Evolutionary conservation across 1,140 invertebrate species (phyloP).

Genomic region (Polypedilum pembai): DNA sequence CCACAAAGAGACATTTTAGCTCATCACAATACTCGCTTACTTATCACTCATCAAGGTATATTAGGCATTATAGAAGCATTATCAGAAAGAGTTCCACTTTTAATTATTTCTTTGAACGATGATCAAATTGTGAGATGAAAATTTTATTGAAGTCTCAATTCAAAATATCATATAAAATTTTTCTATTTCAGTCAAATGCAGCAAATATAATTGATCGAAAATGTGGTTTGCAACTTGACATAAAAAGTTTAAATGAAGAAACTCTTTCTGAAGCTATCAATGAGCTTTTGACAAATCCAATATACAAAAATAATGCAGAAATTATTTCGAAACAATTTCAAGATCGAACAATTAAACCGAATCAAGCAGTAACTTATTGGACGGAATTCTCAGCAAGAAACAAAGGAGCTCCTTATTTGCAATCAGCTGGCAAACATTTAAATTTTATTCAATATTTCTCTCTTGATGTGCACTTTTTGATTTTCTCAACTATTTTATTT

Average conservation of each 20-base stretch:
- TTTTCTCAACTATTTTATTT: slow-evolving; percentile 30
- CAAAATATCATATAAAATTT: slow-evolving; percentile 44
- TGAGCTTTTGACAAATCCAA: slow-evolving; percentile 31
- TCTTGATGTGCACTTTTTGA: slow-evolving; percentile 44
- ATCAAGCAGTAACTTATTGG: slow-evolving; percentile 61
- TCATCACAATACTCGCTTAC: slow-evolving; percentile 57
- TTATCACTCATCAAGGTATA: slow-evolving; percentile 65
- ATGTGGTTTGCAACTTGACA: slow-evolving; percentile 43
- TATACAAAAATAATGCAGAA: slow-evolving; percentile 33
- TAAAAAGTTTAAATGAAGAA: slow-evolving; percentile 34
- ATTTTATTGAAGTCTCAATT: slow-evolving; percentile 53
- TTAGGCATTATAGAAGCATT: slow-evolving; percentile 49
- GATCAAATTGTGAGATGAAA: too few relatives aligned
- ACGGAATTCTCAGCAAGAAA: slow-evolving; percentile 59
- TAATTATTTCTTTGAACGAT: slow-evolving; percentile 35
- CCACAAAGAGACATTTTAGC: slow-evolving; percentile 62
- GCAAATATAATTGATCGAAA: slow-evolving; percentile 44
- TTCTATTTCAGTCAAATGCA: slow-evolving; percentile 41
- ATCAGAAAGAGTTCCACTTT: too few relatives aligned
- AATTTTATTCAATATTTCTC: slow-evolving; percentile 49
- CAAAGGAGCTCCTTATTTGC: slow-evolving; percentile 46
- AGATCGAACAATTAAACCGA: slow-evolving; percentile 53
- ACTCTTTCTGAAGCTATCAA: slow-evolving; percentile 31
- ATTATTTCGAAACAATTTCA: slow-evolving; percentile 51
- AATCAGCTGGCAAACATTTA: slow-evolving; percentile 45